Evolutionary conservation across 1,140 invertebrate species (phyloP), one percentile per base, ranked within the genome.

Genomic region (Leptonema lineaticorne): DNA sequence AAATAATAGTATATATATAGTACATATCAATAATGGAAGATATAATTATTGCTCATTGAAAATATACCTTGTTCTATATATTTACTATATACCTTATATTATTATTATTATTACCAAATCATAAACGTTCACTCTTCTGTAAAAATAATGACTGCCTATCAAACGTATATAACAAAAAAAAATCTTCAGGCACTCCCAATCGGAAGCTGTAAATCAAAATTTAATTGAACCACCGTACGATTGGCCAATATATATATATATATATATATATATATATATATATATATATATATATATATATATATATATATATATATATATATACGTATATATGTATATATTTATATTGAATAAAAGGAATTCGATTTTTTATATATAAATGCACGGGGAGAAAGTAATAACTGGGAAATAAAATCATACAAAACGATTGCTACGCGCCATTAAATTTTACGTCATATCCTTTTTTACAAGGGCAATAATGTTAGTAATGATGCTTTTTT

Each of bases 81-180:
- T n/a, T n/a, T n/a, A n/a, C n/a, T n/a, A n/a, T n/a, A n/a, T n/a
- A n/a, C n/a, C n/a, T n/a, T n/a, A n/a, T n/a, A n/a, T n/a, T n/a
- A n/a, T n/a, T n/a, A n/a, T n/a, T n/a, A n/a, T n/a, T n/a, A n/a
- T n/a, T n/a, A 9, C 24, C 57, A 29, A 20, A 59, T n/a, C 28
- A 16, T 24, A 28, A 30, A 59, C 28, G 28, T 33, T 29, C 28
- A 18, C 14, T 37, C 28, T 22, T 16, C 14, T 18, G 27, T 30
- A 22, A 53, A 53, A 53, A 53, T 53, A 53, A 53, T 26, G 50
- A 53, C 24, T 48, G 46, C 20, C 16, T 48, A 48, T 48, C 16
- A 22, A 9, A 22, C 46, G 46, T 26, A 26, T 24, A n/a, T n/a
- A n/a, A n/a, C n/a, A 53, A 26, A 53, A 9, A 53, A 5, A 22